These are phyloP conservation scores for Stomatorhinus walkeri DNA, from an alignment of 2,797 vertebrate genomes.

Conservation along the genomic window DNA sequence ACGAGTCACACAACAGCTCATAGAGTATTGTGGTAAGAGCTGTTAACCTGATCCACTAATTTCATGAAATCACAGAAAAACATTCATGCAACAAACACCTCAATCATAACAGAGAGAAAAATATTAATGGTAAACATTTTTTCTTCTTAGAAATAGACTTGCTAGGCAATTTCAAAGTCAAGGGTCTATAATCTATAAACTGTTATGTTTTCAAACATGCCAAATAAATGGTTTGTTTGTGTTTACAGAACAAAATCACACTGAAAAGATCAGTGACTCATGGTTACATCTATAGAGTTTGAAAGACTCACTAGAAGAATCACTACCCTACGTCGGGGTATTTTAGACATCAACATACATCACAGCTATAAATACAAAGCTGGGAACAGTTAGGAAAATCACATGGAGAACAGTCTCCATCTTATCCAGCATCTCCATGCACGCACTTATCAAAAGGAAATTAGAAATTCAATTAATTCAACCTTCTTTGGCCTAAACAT, in stretches of 20 bases:
- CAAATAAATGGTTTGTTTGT: neutral
- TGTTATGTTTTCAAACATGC: neutral
- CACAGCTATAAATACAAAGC: neutral
- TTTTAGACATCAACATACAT: neutral
- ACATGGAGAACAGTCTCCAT: neutral
- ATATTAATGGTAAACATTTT: neutral
- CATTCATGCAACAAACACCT: neutral
- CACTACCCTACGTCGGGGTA: neutral
- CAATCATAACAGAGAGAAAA: neutral
- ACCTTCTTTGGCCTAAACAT: neutral
- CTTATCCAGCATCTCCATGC: slow-evolving; percentile 24
- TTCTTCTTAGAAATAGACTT: neutral
- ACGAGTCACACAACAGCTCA: neutral
- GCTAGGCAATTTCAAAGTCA: neutral
- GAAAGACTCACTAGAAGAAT: neutral
- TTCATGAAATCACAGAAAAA: neutral
- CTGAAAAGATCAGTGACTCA: neutral
- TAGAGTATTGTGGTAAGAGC: neutral
- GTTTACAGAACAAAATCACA: neutral
- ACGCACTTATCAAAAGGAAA: slow-evolving; percentile 38
- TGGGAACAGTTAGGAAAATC: neutral
- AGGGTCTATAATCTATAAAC: neutral
- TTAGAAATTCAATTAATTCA: slow-evolving; percentile 30
- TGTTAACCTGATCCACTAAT: neutral
- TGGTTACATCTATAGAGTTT: neutral